These are phyloP conservation scores for Callaeas wilsoni DNA, from an alignment of 2,113 vertebrate genomes.

Conservation along the genomic window DNA sequence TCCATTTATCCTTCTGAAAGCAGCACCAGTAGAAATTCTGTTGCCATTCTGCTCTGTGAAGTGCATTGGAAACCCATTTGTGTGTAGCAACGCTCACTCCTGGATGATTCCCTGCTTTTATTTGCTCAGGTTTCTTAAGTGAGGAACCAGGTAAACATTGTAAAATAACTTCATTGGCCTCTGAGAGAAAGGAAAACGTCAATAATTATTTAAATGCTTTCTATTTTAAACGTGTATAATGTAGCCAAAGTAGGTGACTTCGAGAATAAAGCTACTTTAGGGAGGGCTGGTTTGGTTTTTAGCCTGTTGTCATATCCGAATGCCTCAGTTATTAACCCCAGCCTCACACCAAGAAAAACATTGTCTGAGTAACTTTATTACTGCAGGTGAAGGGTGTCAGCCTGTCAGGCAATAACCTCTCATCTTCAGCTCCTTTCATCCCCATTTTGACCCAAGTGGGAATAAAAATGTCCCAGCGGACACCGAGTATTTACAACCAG, in stretches of 20 bases:
- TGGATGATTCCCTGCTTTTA: not conserved
- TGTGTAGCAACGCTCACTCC: not conserved
- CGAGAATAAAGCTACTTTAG: not conserved
- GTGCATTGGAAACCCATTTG: not conserved
- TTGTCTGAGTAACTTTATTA: not conserved
- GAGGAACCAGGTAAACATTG: not conserved
- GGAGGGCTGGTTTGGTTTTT: not conserved
- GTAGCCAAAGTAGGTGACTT: not conserved
- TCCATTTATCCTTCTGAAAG: not conserved
- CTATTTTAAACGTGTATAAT: not conserved
- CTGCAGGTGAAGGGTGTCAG: not conserved
- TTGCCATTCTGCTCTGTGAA: not conserved
- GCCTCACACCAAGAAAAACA: not conserved
- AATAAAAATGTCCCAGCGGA: not conserved
- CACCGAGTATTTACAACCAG: not conserved
- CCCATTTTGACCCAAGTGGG: not conserved
- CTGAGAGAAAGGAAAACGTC: not conserved
- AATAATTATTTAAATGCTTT: not conserved
- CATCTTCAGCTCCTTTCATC: not conserved
- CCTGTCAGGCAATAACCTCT: not conserved
- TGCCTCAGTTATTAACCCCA: not conserved
- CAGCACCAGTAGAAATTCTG: not conserved
- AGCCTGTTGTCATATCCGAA: not conserved
- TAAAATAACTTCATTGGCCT: not conserved
- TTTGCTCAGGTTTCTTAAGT: not conserved